Conservation (phyloP, 2,113 vertebrate species). For the Malurus cyaneus region DNA sequence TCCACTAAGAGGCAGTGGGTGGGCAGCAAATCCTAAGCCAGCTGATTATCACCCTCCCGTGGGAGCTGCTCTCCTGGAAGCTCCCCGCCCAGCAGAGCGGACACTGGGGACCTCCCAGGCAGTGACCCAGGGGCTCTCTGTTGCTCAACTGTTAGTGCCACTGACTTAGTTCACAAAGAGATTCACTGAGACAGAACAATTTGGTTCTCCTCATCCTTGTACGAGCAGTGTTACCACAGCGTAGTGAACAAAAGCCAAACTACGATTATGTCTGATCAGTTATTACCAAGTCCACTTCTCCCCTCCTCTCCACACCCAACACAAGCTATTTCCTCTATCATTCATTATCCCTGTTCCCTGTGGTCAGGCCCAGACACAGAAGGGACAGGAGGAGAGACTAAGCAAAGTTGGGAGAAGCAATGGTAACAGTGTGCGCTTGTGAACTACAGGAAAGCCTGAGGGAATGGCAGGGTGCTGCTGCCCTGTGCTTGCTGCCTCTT, state of each 20-base stretch:
- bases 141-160: not conserved
- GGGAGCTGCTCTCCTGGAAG: not conserved
- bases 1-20: not conserved
- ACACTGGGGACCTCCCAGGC: not conserved
- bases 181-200: not conserved
- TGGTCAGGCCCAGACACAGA: not conserved
- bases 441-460: not conserved
- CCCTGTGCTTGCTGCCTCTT: not conserved
- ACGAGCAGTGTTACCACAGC: not conserved
- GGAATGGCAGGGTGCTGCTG: not conserved
- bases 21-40: not conserved
- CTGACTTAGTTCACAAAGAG: not conserved
- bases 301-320: not conserved
- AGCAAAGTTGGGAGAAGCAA: not conserved
- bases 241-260: not conserved
- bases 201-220: not conserved
- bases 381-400: not conserved
- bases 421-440: not conserved
- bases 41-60: not conserved
- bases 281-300: not conserved
- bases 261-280: not conserved
- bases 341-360: not conserved
- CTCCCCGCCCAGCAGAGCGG: not conserved
- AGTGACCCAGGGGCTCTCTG: not conserved
- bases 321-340: not conserved